Conservation (phyloP, 1,140 invertebrate genomes). For the Thalassaphorura encarpata region DNA sequence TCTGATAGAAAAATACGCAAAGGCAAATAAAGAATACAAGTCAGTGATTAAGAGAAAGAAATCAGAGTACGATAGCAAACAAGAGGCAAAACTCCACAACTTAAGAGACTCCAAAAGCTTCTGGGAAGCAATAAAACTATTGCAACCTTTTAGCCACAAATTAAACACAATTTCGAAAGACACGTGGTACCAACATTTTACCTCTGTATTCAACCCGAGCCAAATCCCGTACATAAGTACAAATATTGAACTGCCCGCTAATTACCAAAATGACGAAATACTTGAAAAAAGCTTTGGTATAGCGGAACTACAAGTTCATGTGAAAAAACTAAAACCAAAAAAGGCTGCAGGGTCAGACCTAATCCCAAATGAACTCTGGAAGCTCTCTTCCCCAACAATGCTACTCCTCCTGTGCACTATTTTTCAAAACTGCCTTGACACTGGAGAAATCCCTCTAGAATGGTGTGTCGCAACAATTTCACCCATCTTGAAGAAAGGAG, state of each 20-base stretch:
- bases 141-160: not conserved
- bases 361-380: conserved; percentile 1
- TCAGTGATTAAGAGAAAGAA: not conserved
- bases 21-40: not conserved
- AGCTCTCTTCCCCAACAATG: not conserved
- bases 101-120: not conserved
- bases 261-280: not conserved
- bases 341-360: conserved; percentile 2
- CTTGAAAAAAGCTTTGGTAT: not conserved
- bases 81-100: too few species aligned
- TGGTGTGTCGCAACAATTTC: conserved; percentile 8
- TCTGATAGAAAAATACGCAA: not conserved
- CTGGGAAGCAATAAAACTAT: not conserved
- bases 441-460: not conserved
- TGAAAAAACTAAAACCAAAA: not conserved
- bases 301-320: not conserved
- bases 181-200: not conserved
- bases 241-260: not conserved
- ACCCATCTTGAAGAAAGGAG: conserved; percentile 29
- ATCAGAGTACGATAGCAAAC: not conserved
- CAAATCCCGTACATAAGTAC: not conserved
- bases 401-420: not conserved
- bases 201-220: not conserved
- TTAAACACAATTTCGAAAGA: not conserved
- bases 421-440: not conserved